Conservation (phyloP, 1,140 invertebrate genomes). For the Zophobas morio region DNA sequence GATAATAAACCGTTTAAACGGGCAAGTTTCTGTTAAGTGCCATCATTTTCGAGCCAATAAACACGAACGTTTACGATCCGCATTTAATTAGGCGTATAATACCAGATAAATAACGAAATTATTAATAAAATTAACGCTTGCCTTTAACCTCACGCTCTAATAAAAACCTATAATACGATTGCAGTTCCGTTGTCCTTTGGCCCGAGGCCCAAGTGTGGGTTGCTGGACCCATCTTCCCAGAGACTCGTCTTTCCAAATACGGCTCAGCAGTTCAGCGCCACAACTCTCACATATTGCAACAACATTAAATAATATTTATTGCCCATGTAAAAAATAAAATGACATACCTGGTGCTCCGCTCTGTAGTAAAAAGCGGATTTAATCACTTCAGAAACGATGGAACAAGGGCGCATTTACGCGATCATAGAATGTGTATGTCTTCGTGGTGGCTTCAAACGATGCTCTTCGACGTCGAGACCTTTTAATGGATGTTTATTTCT, state of each 20-base stretch:
- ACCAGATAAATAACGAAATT: slow-evolving; percentile 24
- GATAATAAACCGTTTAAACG: slow-evolving; percentile 22
- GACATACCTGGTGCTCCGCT: slow-evolving; percentile 42
- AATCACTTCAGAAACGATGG: slow-evolving; percentile 43
- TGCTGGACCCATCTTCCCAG: slow-evolving; percentile 55
- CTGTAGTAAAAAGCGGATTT: slow-evolving; percentile 35
- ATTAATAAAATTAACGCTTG: slow-evolving; percentile 39
- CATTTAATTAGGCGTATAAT: slow-evolving; percentile 26
- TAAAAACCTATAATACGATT: slow-evolving; percentile 37
- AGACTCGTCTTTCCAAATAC: slow-evolving; percentile 60
- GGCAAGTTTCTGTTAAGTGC: neutral
- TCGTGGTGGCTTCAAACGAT: slow-evolving; percentile 1
- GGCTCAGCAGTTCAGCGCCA: slow-evolving; percentile 56
- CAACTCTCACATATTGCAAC: slow-evolving; percentile 58
- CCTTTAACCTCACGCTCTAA: slow-evolving; percentile 36
- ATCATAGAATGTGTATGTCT: neutral
- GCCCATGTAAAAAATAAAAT: slow-evolving; percentile 55
- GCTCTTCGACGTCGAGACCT: neutral
- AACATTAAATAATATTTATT: slow-evolving; percentile 63
- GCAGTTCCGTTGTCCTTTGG: slow-evolving; percentile 51
- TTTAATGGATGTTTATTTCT: slow-evolving; percentile 8
- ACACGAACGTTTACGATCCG: slow-evolving; percentile 16
- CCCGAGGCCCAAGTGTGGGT: slow-evolving; percentile 51
- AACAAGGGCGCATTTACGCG: slow-evolving; percentile 18
- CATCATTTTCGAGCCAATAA: slow-evolving; percentile 21